Conservation (phyloP, 2,797 vertebrate species). For the Ispidina lecontei region DNA sequence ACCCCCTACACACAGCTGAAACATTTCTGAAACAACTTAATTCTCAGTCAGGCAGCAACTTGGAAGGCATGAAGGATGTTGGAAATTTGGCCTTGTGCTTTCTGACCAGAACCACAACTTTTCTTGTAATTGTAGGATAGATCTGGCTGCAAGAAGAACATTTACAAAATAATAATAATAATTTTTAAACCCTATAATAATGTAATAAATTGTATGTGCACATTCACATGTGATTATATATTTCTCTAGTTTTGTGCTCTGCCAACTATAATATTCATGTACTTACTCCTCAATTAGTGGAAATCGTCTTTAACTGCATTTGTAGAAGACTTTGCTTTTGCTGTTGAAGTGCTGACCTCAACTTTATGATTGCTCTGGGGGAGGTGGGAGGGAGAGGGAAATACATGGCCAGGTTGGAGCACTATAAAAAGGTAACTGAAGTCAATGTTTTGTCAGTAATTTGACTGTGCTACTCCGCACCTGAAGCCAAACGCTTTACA, state of each 20-base stretch:
- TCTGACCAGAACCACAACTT: not conserved
- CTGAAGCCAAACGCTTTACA: not conserved
- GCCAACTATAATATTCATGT: not conserved
- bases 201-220: not conserved
- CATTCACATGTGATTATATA: not conserved
- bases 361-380: not conserved
- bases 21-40: constrained; percentile 36
- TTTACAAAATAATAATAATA: not conserved
- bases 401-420: not conserved
- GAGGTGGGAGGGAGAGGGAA: not conserved
- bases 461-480: not conserved
- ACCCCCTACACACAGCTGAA: constrained; percentile 23
- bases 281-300: not conserved
- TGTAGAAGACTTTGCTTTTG: not conserved
- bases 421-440: constrained; percentile 14
- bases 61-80: constrained; percentile 11
- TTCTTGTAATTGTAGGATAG: not conserved
- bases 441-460: not conserved
- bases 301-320: not conserved
- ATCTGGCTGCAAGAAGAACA: not conserved
- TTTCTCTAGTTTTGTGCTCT: not conserved
- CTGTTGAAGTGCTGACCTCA: not conserved
- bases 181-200: not conserved
- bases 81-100: not conserved
- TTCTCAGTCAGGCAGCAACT: not conserved